These are phyloP conservation scores for Okapia johnstoni DNA, from an alignment of 2,113 vertebrate genomes.

Conservation along the genomic window DNA sequence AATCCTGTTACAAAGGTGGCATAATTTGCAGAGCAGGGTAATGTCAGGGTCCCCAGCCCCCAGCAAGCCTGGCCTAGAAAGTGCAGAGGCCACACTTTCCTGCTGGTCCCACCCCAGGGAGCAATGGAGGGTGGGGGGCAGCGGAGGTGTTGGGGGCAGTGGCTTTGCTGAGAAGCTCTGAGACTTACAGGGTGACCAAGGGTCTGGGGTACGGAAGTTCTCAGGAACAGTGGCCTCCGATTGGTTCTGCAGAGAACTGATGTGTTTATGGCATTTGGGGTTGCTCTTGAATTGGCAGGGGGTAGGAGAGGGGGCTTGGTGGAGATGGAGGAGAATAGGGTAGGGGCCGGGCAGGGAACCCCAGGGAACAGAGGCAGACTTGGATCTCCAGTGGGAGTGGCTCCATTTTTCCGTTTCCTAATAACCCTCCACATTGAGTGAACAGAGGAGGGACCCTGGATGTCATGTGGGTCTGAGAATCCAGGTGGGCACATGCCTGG, in stretches of 20 bases:
- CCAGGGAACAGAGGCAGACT: background rate
- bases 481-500: background rate
- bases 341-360: accelerated
- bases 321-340: no score
- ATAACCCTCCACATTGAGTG: no score
- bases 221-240: constrained; percentile 46
- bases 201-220: background rate
- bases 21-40: accelerated
- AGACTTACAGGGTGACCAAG: constrained; percentile 38
- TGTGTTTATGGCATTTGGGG: accelerated
- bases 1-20: background rate
- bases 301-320: no score
- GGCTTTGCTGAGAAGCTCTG: constrained; percentile 50
- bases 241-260: constrained; percentile 18
- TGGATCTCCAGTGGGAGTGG: background rate
- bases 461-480: background rate
- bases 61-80: background rate
- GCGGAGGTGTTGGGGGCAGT: background rate
- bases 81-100: accelerated
- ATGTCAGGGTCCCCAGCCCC: background rate
- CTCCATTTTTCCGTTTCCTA: background rate
- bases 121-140: background rate
- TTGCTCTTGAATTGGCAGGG: background rate
- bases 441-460: background rate
- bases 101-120: background rate